Evolutionary conservation across 2,113 vertebrate species (phyloP).

Genomic region (Corydoras sp.): DNA sequence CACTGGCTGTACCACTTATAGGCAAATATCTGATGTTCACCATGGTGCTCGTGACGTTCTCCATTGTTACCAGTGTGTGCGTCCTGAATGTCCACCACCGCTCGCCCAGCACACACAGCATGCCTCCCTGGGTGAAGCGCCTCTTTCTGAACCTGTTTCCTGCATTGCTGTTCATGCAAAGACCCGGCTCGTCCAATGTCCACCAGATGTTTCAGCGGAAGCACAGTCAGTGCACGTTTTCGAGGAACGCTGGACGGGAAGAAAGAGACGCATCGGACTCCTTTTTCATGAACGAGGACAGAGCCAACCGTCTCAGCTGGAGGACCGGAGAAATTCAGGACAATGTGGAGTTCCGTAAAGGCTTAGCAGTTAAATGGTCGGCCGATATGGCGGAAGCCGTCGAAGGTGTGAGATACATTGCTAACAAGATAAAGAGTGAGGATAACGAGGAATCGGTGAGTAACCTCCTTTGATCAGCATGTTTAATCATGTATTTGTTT

Average conservation of each 20-base stretch:
- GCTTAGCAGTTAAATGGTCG: conserved; percentile 59
- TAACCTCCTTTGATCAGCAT: not conserved
- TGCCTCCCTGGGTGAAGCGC: conserved; percentile 71
- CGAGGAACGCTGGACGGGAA: conserved; percentile 43
- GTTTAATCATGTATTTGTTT: too few relatives aligned
- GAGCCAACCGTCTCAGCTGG: conserved; percentile 62
- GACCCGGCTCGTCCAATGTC: conserved; percentile 64
- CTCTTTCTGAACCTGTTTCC: conserved; percentile 66
- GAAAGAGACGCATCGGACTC: conserved; percentile 46
- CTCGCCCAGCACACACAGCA: conserved; percentile 73
- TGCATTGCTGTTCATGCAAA: conserved; percentile 66
- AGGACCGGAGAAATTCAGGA: conserved; percentile 57
- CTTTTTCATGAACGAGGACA: conserved; percentile 63
- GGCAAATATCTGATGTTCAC: conserved; percentile 76
- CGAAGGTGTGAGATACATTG: conserved; percentile 69
- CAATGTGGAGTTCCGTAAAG: conserved; percentile 62
- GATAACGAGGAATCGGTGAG: conserved; percentile 73
- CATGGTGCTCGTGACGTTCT: conserved; percentile 77
- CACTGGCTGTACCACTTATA: conserved; percentile 72
- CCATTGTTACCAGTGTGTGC: conserved; percentile 75
- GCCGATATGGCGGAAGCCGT: conserved; percentile 66
- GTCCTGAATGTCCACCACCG: conserved; percentile 75
- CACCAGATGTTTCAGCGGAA: conserved; percentile 60
- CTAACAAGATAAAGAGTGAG: conserved; percentile 71
- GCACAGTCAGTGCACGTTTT: conserved; percentile 55